phyloP scores from a whole-genome alignment of 2,113 vertebrate species.

The Benitochromis conjunctus region DNA sequence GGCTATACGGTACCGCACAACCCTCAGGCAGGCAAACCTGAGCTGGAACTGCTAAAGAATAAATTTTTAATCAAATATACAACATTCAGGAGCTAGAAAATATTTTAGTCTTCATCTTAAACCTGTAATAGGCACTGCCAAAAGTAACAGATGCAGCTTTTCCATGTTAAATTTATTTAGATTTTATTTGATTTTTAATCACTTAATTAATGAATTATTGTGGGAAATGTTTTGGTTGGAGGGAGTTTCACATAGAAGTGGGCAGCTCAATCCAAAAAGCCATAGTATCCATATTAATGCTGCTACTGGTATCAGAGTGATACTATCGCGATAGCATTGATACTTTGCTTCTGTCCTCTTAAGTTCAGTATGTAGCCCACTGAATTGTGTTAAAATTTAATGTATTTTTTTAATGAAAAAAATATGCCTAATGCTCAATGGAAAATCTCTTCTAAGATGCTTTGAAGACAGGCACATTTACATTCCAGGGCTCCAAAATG shows the following conservation, averaged over 20 bases:
- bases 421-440: background rate
- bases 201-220: background rate
- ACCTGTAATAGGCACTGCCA: background rate
- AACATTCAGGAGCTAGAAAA: background rate
- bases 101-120: background rate
- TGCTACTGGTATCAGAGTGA: background rate
- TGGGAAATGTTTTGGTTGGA: background rate
- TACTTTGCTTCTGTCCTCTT: background rate
- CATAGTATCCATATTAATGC: background rate
- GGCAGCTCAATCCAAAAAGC: background rate
- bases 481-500: background rate
- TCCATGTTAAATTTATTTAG: background rate
- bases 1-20: fast-evolving
- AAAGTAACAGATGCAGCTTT: background rate
- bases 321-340: background rate
- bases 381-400: background rate
- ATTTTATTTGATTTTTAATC: background rate
- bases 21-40: background rate
- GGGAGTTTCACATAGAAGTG: background rate
- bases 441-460: background rate
- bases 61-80: background rate
- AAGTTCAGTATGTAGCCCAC: background rate
- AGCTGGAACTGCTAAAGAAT: background rate
- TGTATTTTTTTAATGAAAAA: background rate
- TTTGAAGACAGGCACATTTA: background rate